Percentiles rank a stretch among this genome's conserved stretches.
Evolutionary conservation across 2,888 invertebrate species (phyloP).

Genomic region (Cerceris rybyensis): DNA sequence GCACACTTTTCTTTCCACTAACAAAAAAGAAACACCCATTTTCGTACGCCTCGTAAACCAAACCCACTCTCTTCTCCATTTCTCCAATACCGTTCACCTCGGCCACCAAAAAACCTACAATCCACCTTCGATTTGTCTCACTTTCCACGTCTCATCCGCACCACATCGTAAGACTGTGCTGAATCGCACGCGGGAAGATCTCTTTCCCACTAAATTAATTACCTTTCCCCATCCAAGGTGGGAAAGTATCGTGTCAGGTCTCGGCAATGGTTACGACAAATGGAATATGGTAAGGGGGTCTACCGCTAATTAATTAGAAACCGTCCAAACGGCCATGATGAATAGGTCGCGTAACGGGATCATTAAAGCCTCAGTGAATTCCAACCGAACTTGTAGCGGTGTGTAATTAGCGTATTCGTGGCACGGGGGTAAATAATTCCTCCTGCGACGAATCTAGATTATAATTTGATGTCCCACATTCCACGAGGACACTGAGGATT

Average conservation of each 20-base stretch:
- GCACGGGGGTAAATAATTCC: slow-evolving; percentile 39
- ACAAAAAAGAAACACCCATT: no score
- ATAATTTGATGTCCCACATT: slow-evolving; percentile 24
- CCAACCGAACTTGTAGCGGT: slow-evolving; percentile 59
- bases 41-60: neutral
- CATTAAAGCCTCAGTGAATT: slow-evolving; percentile 71
- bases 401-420: slow-evolving; percentile 67
- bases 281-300: slow-evolving; percentile 58
- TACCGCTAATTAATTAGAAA: slow-evolving; percentile 74
- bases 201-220: slow-evolving; percentile 30
- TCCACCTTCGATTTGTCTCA: no score
- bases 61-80: neutral
- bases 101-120: no score
- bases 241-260: slow-evolving; percentile 16
- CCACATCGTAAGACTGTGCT: neutral
- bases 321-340: slow-evolving; percentile 71
- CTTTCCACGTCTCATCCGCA: neutral
- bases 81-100: neutral
- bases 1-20: no score
- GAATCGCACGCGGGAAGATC: neutral
- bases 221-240: slow-evolving; percentile 12
- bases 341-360: slow-evolving; percentile 74
- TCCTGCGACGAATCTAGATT: slow-evolving; percentile 24
- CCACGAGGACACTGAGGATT: slow-evolving; percentile 8
- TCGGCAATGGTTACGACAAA: slow-evolving; percentile 41